phyloP scores from a whole-genome alignment of 2,113 vertebrate genomes.

The Myocastor coypus region DNA sequence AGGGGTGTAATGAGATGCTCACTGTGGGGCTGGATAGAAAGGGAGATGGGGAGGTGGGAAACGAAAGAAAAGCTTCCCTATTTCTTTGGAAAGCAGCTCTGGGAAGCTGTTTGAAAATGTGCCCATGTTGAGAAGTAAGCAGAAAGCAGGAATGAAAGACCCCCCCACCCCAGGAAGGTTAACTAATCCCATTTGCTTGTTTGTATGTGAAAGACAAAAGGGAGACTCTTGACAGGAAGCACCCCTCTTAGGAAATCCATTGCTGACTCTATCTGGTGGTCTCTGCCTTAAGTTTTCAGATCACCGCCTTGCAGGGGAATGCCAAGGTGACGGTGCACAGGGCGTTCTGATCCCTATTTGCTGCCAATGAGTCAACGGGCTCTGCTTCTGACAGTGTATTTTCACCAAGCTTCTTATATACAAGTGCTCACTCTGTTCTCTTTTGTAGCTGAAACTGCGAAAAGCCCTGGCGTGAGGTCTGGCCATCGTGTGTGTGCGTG shows the following conservation, averaged over 20 bases:
- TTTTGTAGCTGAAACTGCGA: background rate
- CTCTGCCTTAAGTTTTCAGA: constrained; percentile 76
- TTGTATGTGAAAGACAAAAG: constrained; percentile 63
- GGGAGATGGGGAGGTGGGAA: background rate
- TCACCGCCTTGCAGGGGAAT: constrained; percentile 76
- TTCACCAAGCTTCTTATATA: background rate
- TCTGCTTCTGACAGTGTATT: constrained; percentile 68
- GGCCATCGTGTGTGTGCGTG: no score
- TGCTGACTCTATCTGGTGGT: constrained; percentile 58
- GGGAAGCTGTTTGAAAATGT: constrained; percentile 51
- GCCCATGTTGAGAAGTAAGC: constrained; percentile 43
- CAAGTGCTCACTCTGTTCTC: constrained; percentile 67
- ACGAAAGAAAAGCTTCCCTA: constrained; percentile 27
- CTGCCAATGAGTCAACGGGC: constrained; percentile 78
- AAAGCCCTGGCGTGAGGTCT: background rate
- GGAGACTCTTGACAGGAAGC: constrained; percentile 53
- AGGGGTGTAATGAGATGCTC: constrained; percentile 37
- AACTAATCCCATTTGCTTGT: constrained; percentile 54
- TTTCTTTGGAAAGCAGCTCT: constrained; percentile 12
- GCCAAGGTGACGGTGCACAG: constrained; percentile 64
- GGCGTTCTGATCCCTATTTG: constrained; percentile 57
- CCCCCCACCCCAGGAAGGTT: background rate
- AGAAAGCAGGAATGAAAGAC: constrained; percentile 37
- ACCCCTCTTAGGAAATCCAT: constrained; percentile 62
- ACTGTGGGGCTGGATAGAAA: background rate